Conservation (phyloP, 1,140 invertebrate genomes). For the Meloidogyne chitwoodi region DNA sequence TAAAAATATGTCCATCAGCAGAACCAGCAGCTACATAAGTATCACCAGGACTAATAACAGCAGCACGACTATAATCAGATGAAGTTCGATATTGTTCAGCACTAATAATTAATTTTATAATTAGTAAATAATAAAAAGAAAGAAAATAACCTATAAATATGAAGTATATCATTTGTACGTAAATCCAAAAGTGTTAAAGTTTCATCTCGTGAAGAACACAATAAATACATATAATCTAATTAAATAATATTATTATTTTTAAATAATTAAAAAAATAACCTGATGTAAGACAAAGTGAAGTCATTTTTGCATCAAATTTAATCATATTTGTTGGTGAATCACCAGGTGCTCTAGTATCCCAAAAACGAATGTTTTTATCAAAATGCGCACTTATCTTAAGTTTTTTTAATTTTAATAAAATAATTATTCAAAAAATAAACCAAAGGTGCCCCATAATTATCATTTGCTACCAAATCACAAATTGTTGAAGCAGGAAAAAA, state of each 20-base stretch:
- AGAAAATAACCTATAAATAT: conserved; percentile 71
- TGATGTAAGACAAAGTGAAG: conserved; percentile 84
- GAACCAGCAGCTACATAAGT: conserved; percentile 82
- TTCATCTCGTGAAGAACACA: conserved; percentile 88
- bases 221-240: conserved; percentile 79
- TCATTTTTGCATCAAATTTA: conserved; percentile 83
- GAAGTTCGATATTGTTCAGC: conserved; percentile 88
- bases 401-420: background rate
- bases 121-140: conserved; percentile 8
- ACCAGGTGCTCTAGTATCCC: conserved; percentile 73
- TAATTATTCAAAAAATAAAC: background rate
- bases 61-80: conserved; percentile 80
- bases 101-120: conserved; percentile 65
- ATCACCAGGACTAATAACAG: conserved; percentile 83
- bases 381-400: conserved; percentile 83
- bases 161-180: conserved; percentile 82
- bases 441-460: conserved; percentile 63
- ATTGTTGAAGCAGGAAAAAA: conserved; percentile 37
- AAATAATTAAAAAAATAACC: conserved; percentile 65
- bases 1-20: conserved; percentile 79
- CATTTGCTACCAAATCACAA: conserved; percentile 61
- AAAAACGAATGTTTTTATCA: conserved; percentile 91
- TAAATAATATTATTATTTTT: background rate
- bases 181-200: conserved; percentile 87
- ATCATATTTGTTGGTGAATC: conserved; percentile 72